These are phyloP conservation scores for Sicus ferrugineus DNA, from an alignment of 2,888 invertebrate genomes.

Conservation along the genomic window DNA sequence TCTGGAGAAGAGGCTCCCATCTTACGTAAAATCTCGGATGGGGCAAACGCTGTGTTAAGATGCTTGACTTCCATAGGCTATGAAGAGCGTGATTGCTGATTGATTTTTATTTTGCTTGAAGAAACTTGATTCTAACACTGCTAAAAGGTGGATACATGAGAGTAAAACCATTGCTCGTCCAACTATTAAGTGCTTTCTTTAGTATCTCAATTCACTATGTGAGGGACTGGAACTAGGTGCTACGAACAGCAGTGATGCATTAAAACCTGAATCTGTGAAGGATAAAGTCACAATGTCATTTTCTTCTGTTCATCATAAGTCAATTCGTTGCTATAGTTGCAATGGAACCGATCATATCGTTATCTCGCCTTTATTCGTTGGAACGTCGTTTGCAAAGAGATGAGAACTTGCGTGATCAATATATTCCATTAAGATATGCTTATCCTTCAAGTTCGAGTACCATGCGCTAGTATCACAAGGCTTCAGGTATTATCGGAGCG, in stretches of 20 bases:
- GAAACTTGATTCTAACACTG: constrained; percentile 2
- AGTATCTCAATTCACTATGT: too few species aligned
- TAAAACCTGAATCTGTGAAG: not conserved
- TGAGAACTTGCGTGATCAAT: too few species aligned
- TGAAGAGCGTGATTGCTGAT: not conserved
- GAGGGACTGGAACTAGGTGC: too few species aligned
- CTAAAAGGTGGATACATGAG: not conserved
- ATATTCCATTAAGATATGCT: too few species aligned
- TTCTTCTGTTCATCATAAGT: not conserved
- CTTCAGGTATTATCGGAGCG: too few species aligned
- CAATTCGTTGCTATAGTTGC: not conserved
- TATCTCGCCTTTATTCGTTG: too few species aligned
- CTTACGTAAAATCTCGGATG: not conserved
- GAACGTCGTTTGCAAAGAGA: too few species aligned
- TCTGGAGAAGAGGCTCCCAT: not conserved
- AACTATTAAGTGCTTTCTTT: too few species aligned
- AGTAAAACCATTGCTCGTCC: not conserved
- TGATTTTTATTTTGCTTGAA: not conserved
- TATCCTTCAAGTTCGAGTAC: constrained; percentile 29
- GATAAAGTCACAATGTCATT: not conserved
- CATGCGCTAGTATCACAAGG: too few species aligned
- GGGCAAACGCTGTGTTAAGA: not conserved
- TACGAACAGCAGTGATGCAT: not conserved
- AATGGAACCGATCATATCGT: not conserved
- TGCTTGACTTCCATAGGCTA: not conserved